A percentile compares a stretch with the other conserved stretches of the same genome.
phyloP scores from a whole-genome alignment of 2,797 vertebrate species.

The Lepilemur ruficaudatus region DNA sequence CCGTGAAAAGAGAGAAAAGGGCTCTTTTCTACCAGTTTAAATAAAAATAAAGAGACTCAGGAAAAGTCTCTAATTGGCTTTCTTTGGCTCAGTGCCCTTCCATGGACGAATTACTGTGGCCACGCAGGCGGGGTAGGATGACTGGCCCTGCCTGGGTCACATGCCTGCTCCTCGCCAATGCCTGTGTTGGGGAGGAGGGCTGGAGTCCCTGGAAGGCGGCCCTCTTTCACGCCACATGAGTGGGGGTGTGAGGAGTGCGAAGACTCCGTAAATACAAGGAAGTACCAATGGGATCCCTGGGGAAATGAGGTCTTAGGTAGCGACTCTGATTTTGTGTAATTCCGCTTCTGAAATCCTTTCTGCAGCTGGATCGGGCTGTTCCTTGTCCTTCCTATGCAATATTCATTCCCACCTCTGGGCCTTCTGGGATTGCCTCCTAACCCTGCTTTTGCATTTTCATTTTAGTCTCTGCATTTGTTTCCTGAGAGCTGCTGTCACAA shows the following conservation, averaged over 20 bases:
- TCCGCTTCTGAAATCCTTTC: background rate
- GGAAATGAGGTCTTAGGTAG: background rate
- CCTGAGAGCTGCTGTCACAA: background rate
- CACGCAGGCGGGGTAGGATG: background rate
- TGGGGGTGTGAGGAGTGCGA: background rate
- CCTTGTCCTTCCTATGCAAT: background rate
- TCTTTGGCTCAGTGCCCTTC: background rate
- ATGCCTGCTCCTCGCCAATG: background rate
- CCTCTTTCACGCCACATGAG: background rate
- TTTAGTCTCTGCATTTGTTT: background rate
- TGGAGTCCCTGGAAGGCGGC: background rate
- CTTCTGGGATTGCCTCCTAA: background rate
- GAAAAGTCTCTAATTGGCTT: constrained; percentile 25
- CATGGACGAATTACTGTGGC: background rate
- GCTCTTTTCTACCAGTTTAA: background rate
- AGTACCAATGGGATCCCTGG: accelerated
- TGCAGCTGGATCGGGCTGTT: background rate
- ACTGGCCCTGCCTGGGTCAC: background rate
- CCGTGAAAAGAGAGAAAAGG: background rate
- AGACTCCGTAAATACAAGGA: background rate
- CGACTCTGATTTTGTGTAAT: background rate
- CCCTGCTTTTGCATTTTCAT: background rate
- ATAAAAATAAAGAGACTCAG: background rate
- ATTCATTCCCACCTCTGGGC: background rate
- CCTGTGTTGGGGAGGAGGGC: background rate